Base-by-base conservation (phyloP, 2,797 vertebrate species). In the Crax fasciolata region DNA sequence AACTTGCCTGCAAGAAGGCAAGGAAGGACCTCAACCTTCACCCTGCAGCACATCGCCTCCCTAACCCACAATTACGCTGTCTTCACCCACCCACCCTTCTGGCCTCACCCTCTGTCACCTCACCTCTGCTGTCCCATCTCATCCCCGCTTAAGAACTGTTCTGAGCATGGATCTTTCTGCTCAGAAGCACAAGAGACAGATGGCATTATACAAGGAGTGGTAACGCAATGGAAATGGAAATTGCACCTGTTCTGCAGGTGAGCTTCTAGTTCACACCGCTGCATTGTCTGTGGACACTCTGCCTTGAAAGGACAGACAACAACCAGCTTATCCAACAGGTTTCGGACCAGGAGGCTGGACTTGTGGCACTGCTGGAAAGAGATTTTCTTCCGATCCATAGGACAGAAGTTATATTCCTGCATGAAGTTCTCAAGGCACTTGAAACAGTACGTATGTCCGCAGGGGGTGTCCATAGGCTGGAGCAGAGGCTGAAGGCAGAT, bases 401-500 rank as follows among this genome's bases (percentile, higher is more conserved):
- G 99, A 89, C 99, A 99, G 80, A 99, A 99, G 98, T 96, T 98
- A 86, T 99, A 98, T 87, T 99, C 99, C 73, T 98, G 98, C 97
- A 99, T 98, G 96, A 99, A 99, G 98, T 97, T 99, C 83, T 99
- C 98, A 2, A 99, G 98, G 96, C 99, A 99, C 83, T 98, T 98
- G 94, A 98, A 99, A 97, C 99, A 99, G 88, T 99, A 99, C 0
- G 99, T 99, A 96, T 99, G 99, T 4, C 99, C 99, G 8, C 99
- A 99, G 2, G 99, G 99, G 0, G 99, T 99, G 97, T 99, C 99
- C 98, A 99, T 98, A 5, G 99, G 99, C 82, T 97, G 98, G 84
- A 99, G 98, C 67, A 99, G 96, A 5, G 99, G 99, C 97, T 99
- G 99, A 84, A 99, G 98, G 92, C 99, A 99, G 94, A 99, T 99